phyloP scores from a whole-genome alignment of 92 coral and sea anemone species.

The Hydrozoanthus gracilis region DNA sequence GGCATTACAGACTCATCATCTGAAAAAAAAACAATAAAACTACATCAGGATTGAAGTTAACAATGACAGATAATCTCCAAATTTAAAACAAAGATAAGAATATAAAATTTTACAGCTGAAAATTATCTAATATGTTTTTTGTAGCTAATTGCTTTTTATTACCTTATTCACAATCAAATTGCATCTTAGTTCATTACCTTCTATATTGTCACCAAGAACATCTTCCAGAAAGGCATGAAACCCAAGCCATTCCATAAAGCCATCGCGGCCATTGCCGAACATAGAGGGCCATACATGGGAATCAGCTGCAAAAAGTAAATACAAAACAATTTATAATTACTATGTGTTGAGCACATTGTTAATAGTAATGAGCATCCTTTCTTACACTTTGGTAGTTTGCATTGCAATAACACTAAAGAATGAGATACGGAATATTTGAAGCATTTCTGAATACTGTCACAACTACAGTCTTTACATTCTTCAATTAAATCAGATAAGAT shows the following conservation, averaged over 20 bases:
- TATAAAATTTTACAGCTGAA: too few species aligned
- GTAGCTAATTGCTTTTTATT: too few species aligned
- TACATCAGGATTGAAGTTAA: not conserved
- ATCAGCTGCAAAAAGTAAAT: slow-evolving; percentile 46
- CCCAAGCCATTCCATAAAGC: slow-evolving; percentile 81
- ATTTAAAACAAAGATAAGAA: too few species aligned
- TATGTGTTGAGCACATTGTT: not conserved
- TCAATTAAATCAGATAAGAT: too few species aligned
- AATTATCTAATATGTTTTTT: too few species aligned
- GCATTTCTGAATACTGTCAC: too few species aligned
- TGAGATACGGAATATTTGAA: too few species aligned
- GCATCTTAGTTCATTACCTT: slow-evolving; percentile 26
- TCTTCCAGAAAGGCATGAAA: slow-evolving; percentile 82
- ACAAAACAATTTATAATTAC: not conserved
- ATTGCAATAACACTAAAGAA: too few species aligned
- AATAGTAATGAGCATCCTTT: too few species aligned
- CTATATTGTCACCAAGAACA: slow-evolving; percentile 58
- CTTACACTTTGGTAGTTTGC: too few species aligned
- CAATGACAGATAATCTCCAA: not conserved
- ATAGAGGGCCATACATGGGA: slow-evolving; percentile 65
- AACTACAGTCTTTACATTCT: too few species aligned
- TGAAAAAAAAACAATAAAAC: slow-evolving; percentile 6
- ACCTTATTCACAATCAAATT: too few species aligned
- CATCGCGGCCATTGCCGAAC: slow-evolving; percentile 68
- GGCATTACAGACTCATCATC: slow-evolving; percentile 76